Percentiles rank a stretch among this genome's conserved stretches.
These are phyloP conservation scores for Sapayoa aenigma DNA, from an alignment of 2,113 vertebrate species.

Conservation along the genomic window DNA sequence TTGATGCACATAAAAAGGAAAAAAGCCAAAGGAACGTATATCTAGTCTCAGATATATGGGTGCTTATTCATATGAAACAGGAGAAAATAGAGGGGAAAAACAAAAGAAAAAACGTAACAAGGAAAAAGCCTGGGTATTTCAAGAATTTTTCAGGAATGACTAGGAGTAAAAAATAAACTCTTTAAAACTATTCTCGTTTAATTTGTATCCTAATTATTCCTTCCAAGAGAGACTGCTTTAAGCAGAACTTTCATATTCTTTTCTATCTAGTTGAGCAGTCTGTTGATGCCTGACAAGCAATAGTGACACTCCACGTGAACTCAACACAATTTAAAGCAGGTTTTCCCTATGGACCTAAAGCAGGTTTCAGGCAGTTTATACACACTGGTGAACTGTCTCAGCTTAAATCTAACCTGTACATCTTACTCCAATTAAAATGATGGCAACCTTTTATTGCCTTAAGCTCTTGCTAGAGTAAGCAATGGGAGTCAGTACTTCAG, in stretches of 20 bases:
- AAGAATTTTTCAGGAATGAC: neutral
- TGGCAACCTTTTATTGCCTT: neutral
- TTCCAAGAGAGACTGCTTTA: neutral
- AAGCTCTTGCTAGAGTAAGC: neutral
- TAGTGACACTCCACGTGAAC: neutral
- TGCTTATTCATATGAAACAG: neutral
- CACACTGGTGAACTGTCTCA: neutral
- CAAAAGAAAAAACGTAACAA: neutral
- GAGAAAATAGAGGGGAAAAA: neutral
- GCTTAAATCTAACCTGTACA: neutral
- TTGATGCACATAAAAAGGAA: neutral
- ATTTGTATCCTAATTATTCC: neutral
- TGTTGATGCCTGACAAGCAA: neutral
- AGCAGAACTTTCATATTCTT: neutral
- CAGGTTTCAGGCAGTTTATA: neutral
- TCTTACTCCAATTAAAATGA: neutral
- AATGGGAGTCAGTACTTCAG: neutral
- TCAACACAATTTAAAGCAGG: neutral
- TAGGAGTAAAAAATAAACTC: neutral
- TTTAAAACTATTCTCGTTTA: neutral
- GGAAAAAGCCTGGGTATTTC: neutral
- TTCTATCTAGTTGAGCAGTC: neutral
- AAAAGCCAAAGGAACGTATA: neutral
- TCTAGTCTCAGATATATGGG: neutral
- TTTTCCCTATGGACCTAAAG: neutral